Evolutionary conservation across 2,797 vertebrate genomes (phyloP).

Genomic region (Clarias platycephalus): DNA sequence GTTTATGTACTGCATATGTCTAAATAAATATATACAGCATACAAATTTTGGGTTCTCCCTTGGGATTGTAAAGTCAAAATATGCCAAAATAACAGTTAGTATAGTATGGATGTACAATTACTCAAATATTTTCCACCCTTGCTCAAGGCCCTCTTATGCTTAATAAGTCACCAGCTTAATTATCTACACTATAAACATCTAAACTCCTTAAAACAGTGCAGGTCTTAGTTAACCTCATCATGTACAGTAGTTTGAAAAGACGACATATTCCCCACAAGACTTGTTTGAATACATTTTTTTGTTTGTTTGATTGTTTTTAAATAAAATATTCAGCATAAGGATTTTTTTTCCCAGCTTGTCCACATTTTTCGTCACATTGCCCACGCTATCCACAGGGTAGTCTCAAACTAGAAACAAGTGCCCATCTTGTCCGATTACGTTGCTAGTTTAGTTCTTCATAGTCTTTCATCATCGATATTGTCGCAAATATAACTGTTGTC

Average conservation of each 20-base stretch:
- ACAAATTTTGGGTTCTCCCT: background rate
- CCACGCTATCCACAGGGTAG: no score
- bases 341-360: background rate
- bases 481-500: slow-evolving; percentile 71
- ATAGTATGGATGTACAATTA: background rate
- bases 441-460: background rate
- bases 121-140: background rate
- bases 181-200: background rate
- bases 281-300: background rate
- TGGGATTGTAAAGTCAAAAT: background rate
- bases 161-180: background rate
- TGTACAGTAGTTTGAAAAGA: background rate
- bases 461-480: slow-evolving; percentile 86
- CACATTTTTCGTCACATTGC: background rate
- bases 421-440: background rate
- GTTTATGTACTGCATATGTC: background rate
- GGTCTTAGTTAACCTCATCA: background rate
- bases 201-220: background rate
- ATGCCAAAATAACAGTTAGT: background rate
- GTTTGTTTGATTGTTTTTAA: background rate
- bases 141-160: background rate
- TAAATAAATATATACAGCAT: background rate
- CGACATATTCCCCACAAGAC: background rate
- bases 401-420: background rate
- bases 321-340: slow-evolving; percentile 23